Conservation (phyloP, 2,113 vertebrate species). For the Chitala chitala region DNA sequence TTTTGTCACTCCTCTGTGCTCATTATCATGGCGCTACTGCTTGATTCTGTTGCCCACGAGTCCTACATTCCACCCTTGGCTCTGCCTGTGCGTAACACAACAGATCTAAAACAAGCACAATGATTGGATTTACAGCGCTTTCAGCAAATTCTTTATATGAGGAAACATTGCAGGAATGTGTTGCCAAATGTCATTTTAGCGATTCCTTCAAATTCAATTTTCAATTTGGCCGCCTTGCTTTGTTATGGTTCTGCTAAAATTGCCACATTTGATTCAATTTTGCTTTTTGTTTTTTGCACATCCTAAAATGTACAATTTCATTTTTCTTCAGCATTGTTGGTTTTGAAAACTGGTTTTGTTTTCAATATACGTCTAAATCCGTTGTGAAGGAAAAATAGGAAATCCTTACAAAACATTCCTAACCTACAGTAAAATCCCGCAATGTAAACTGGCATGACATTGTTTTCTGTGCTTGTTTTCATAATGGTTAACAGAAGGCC, state of each 20-base stretch:
- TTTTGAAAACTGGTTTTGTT: background rate
- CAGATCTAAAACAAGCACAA: constrained; percentile 1
- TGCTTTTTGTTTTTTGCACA: constrained; percentile 1
- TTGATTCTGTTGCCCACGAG: background rate
- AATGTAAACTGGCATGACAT: constrained; percentile 13
- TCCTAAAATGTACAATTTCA: background rate
- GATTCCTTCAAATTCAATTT: constrained; percentile 28
- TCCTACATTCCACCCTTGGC: background rate
- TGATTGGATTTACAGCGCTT: constrained; percentile 21
- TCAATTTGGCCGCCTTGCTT: too few relatives aligned
- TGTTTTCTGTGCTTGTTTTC: constrained; percentile 25
- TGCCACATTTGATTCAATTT: background rate
- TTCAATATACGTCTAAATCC: background rate
- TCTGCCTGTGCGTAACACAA: background rate
- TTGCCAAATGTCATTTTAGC: constrained; percentile 34
- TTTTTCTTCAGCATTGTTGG: background rate
- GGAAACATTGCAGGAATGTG: background rate
- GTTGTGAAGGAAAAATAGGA: constrained; percentile 7
- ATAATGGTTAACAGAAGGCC: constrained; percentile 20
- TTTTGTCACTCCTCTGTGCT: background rate
- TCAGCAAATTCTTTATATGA: constrained; percentile 27
- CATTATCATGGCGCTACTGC: background rate
- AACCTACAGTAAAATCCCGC: background rate
- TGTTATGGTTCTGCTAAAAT: constrained; percentile 8
- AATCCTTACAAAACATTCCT: background rate